Conservation (phyloP, 2,113 vertebrate genomes). For the Isichthys henryi region DNA sequence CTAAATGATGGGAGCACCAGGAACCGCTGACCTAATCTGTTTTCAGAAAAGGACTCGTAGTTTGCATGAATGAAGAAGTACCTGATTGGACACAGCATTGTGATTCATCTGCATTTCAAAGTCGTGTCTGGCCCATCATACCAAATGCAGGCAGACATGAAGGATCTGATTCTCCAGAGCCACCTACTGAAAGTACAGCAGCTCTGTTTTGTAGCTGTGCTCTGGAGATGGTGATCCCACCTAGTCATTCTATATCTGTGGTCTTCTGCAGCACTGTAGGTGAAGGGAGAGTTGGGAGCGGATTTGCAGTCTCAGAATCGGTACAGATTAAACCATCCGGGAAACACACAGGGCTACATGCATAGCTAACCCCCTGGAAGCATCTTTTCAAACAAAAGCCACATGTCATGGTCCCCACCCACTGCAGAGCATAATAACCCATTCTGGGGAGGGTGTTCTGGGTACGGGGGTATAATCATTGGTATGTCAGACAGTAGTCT, state of each 20-base stretch:
- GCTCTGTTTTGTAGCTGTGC: not conserved
- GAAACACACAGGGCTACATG: not conserved
- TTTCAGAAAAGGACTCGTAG: not conserved
- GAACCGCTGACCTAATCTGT: not conserved
- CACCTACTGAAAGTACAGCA: not conserved
- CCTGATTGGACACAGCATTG: not conserved
- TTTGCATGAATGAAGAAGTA: not conserved
- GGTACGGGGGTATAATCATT: not conserved
- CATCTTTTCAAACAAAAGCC: not conserved
- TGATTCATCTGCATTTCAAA: constrained; percentile 14
- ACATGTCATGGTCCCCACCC: not conserved
- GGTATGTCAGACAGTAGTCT: not conserved
- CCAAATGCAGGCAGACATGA: not conserved
- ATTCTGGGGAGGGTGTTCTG: not conserved
- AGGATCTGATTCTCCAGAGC: not conserved
- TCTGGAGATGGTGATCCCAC: not conserved
- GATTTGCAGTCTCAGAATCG: not conserved
- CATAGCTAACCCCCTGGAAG: not conserved
- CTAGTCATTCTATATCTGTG: not conserved
- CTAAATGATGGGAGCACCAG: not conserved
- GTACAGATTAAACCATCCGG: not conserved
- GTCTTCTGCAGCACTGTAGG: not conserved
- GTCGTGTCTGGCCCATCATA: not conserved
- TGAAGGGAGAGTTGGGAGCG: not conserved
- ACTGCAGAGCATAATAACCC: not conserved